Percentiles rank a stretch among this genome's conserved stretches.
Evolutionary conservation across 2,797 vertebrate species (phyloP).

Genomic region (Alca torda): DNA sequence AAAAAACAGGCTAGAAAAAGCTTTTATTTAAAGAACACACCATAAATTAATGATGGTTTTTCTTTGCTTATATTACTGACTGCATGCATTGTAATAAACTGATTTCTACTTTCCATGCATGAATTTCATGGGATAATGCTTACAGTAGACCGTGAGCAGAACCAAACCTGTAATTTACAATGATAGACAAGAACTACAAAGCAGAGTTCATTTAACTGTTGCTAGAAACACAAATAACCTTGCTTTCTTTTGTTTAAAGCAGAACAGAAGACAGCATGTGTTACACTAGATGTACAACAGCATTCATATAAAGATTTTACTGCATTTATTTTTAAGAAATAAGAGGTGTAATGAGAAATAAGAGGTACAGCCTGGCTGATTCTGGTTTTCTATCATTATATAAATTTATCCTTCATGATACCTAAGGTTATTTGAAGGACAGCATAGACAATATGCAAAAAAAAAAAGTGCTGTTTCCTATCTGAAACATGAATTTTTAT

Average conservation of each 20-base stretch:
- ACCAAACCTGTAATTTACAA: neutral
- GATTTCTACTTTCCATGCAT: neutral
- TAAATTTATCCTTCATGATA: neutral
- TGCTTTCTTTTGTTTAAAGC: neutral
- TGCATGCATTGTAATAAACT: neutral
- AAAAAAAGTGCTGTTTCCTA: neutral
- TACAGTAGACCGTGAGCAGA: neutral
- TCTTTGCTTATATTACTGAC: neutral
- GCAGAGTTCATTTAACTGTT: neutral
- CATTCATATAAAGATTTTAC: neutral
- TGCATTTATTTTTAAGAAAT: neutral
- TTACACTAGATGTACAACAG: neutral
- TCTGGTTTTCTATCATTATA: neutral
- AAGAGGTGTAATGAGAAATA: neutral
- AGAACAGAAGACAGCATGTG: neutral
- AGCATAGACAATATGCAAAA: neutral
- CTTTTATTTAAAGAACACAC: neutral
- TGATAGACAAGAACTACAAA: neutral
- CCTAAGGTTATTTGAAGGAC: neutral
- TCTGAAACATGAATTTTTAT: neutral
- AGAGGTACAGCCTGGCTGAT: neutral
- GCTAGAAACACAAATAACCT: neutral
- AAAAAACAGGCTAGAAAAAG: neutral
- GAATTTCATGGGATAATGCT: neutral
- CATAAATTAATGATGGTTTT: neutral